These are phyloP conservation scores for Malachius bipustulatus DNA, from an alignment of 2,888 invertebrate genomes.

Conservation along the genomic window DNA sequence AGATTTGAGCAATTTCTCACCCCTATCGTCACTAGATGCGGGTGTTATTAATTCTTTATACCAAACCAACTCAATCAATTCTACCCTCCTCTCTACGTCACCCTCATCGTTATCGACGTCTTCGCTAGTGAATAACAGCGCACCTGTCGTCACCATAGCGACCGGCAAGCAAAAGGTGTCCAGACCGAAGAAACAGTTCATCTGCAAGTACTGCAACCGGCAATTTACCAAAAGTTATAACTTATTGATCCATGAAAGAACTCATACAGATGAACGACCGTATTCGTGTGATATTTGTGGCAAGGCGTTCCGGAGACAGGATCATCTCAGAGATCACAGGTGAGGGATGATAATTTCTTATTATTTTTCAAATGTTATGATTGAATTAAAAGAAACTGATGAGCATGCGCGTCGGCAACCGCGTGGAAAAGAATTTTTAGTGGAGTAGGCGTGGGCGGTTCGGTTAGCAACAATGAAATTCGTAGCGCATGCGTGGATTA, in stretches of 20 bases:
- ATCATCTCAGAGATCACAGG: constrained; percentile 81
- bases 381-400: no score
- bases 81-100: constrained; percentile 49
- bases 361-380: no score
- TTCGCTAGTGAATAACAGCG: constrained; percentile 37
- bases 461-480: no score
- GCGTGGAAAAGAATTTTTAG: no score
- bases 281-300: constrained; percentile 92
- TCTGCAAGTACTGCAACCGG: constrained; percentile 58
- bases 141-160: constrained; percentile 35
- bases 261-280: constrained; percentile 90
- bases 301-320: constrained; percentile 87
- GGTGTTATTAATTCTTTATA: no score
- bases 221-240: constrained; percentile 97
- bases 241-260: constrained; percentile 87
- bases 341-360: no score
- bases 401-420: no score
- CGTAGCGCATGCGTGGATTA: no score
- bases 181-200: constrained; percentile 74
- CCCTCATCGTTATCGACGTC: constrained; percentile 41
- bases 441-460: no score
- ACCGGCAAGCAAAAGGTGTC: constrained; percentile 31
- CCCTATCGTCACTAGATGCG: constrained; percentile 49
- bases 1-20: constrained; percentile 45
- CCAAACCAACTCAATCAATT: constrained; percentile 58